Evolutionary conservation across 2,797 vertebrate genomes (phyloP), one percentile per base, ranked within the genome.

Genomic region (Hipposideros larvatus): DNA sequence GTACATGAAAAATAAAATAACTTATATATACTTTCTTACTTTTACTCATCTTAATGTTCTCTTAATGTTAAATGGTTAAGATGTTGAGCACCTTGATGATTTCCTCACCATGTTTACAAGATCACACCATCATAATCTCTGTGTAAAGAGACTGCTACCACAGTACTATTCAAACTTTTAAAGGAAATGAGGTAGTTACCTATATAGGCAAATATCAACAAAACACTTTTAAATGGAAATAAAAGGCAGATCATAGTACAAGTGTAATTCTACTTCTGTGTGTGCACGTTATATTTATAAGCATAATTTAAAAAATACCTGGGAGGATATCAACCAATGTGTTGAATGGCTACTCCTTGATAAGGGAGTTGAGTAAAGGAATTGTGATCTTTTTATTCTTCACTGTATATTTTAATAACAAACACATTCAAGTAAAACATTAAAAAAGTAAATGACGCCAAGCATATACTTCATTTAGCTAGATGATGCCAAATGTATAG

Each of bases 391-490:
- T 68, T 92, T 79, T 41, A 41, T 13, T 55, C 74, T 83, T 78
- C 19, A 15, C 11, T 73, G 18, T 37, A 53, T 71, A 28, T 79
- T 88, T 92, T 83, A 90, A 91, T 85, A 85, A 63, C 59, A 92
- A 55, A 74, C 16, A 53, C 28, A 87, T 87, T 31, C 21, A 92
- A 68, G 43, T 71, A 94, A 95, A 94, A 80, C 18, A 9, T 79
- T 75, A 14, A 21, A 61, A 91, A 83, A 68, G 46, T 46, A 65
- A 83, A 83, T 65, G 51, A 70, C 80, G 84, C 37, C 7, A 74
- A 79, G 28, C 46, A 57, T 68, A 94, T 37, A 51, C 26, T 57
- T 75, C 7, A 55, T 55, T 92, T 61, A 84, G 59, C 18, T 73
- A 78, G n/a, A 86, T 43, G 18, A 80, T 26, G 4, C 41, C 31